Evolutionary conservation across 2,888 invertebrate genomes (phyloP), one percentile per base, ranked within the genome.

Genomic region (Parnassius smintheus): DNA sequence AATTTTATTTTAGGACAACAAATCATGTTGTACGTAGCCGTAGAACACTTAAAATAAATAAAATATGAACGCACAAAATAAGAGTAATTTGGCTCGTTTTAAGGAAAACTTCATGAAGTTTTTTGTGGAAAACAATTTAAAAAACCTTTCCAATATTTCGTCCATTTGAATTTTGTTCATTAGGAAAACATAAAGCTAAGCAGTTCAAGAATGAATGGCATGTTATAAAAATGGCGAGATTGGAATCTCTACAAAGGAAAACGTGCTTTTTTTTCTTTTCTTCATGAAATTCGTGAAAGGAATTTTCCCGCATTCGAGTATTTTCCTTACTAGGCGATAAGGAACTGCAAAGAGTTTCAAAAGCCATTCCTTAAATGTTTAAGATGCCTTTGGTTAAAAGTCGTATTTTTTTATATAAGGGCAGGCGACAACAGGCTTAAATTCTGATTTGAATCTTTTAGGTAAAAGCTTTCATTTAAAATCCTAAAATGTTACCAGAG

Each of bases 301-400:
- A 85, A 82, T 88, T 89, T 92, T 92, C 91, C 89, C 91, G 88
- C 91, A 92, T 86, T 88, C 78, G 87, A 83, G 84, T 82, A 91
- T 91, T 91, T 88, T 88, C 82, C 74, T 66, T 69, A 92, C 89
- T 74, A 88, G 91, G 91, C 66, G 42, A 62, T 53, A 82, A 91
- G 77, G 67, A 74, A 55, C 57, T 13, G n/a, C 8, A 22, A 61
- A 68, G 75, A 75, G 75, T 68, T 75, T 71, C 55, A 25, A 25
- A 45, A 76, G 72, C 76, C 81, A 86, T 86, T 75, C 64, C 52
- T 58, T 65, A 68, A 66, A 82, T 77, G 74, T 65, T 72, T 68
- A 70, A 73, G 66, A 76, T 76, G 68, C 63, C 50, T 25, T 25
- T 35, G 35, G 35, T 35, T 35, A 35, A 4, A 35, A 35, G 35